Evolutionary conservation across 2,113 vertebrate genomes (phyloP), one percentile per base, ranked within the genome.

Genomic region (Murina feae): DNA sequence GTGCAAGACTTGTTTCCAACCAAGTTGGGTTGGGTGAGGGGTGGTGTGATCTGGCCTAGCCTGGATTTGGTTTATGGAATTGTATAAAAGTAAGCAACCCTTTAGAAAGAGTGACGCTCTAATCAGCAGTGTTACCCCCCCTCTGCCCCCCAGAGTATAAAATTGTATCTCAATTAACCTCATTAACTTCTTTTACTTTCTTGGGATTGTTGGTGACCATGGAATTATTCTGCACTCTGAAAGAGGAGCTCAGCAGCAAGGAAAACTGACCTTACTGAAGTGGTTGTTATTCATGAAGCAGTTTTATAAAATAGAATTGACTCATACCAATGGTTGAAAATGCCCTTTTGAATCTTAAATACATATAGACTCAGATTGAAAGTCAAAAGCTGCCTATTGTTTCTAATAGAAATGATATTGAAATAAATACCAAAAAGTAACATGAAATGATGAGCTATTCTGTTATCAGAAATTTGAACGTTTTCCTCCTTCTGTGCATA

Each of bases 361-460:
- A 82, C 5, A 23, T 25, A 85, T 18, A 84, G 53, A 51, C n/a
- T n/a, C 25, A 91, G 53, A 85, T 16, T 78, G 47, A 65, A 91
- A 93, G 63, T 65, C 60, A 97, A 78, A 82, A 87, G 23, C 76
- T 87, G 85, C 82, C 42, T 79, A 4, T 49, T 58, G 79, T 85
- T 93, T 72, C 69, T 88, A 93, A 91, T 89, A 58, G 55, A 79
- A 91, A 90, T 68, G 30, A 44, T 32, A 83, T 25, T 83, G 79
- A 86, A 94, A 91, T 37, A 93, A 91, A 95, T 66, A 42, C 39
- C 69, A 65, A 79, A 91, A 87, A 74, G 79, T 60, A 72, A 83
- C 44, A 78, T 16, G 12, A 92, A 93, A 86, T 76, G 42, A 88
- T 90, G 68, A 91, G 25, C 28, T 35, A 2, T 39, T 85, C 80